Evolutionary conservation across 2,113 vertebrate species (phyloP), one percentile per base, ranked within the genome.

Genomic region (Conger conger): DNA sequence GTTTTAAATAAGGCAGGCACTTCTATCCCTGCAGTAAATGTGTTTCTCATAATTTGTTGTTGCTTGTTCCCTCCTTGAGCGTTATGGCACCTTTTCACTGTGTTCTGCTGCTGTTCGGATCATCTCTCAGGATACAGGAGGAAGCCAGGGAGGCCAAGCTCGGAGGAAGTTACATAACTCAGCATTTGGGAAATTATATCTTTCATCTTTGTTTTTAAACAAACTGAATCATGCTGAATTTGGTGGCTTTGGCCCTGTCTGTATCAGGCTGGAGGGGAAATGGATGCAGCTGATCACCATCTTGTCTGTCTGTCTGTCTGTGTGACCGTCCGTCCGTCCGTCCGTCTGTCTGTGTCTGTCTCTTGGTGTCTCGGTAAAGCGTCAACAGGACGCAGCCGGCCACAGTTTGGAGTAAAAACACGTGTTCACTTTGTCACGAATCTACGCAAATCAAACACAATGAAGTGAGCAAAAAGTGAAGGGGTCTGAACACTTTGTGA

Each of bases 1-100:
- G 79, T 87, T 86, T 87, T 85, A 85, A 87, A 89, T 77, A 86
- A 89, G 87, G 84, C 50, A 80, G 86, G 76, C 82, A 86, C 87
- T 87, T 87, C 73, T 35, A 54, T 38, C 87, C 78, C 27, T 9
- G 27, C 57, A 54, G 80, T 79, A 85, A 83, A 84, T 83, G 42
- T 30, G 3, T 76, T 30, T 30, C 33, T 33, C 30, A 8, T n/a
- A 16, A 23, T 42, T 11, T 80, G 9, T 80, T n/a, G 38, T 15
- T 80, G 9, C 38, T 27, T 79, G 36, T 60, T 27, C 60, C 81
- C 42, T 73, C 8, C 60, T 27, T 27, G 57, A 63, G 57, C 23
- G 11, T 63, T 23, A 23, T 63, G 57, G 57, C 57, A 27, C 5
- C 57, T 68, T 9, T 73, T 36, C 37, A 16, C 68, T 73, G 27